Evolutionary conservation across 2,113 vertebrate genomes (phyloP).

Genomic region (Sus scrofa): T2T-Sscrofa CM000812.6:280148501-280149000

Average conservation of each 20-base stretch:
- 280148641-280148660: conserved; percentile 12
- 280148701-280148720: conserved; percentile 32
- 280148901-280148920: neutral
- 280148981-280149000: conserved; percentile 16
- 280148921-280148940: neutral
- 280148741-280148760: conserved; percentile 2
- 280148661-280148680: neutral
- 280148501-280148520: neutral
- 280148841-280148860: conserved; percentile 18
- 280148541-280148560: conserved; percentile 30
- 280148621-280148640: neutral
- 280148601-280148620: conserved; percentile 23
- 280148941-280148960: conserved; percentile 48
- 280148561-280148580: conserved; percentile 21
- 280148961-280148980: neutral
- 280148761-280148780: conserved; percentile 3
- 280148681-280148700: conserved; percentile 35
- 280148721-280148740: neutral
- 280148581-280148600: neutral
- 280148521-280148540: neutral
- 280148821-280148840: neutral
- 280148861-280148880: neutral
- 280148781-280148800: neutral
- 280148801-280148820: neutral
- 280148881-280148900: conserved; percentile 1